phyloP scores from a whole-genome alignment of 2,888 invertebrate genomes.

The Clunio marinus region DNA sequence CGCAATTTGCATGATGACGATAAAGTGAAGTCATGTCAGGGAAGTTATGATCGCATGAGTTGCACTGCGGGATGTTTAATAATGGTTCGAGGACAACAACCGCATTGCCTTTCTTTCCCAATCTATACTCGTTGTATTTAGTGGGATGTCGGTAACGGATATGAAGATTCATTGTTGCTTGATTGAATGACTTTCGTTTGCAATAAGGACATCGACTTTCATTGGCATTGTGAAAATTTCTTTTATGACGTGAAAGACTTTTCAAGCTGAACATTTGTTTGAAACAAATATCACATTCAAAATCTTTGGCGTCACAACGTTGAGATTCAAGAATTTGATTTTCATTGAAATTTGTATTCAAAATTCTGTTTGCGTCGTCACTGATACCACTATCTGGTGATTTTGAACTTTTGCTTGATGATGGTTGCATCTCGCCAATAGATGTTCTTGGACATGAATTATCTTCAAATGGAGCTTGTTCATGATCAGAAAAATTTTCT shows the following conservation, averaged over 20 bases:
- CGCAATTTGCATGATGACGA: constrained; percentile 12
- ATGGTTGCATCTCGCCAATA: neutral
- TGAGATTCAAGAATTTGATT: no score
- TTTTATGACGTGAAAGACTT: neutral
- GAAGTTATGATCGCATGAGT: neutral
- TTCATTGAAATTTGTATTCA: no score
- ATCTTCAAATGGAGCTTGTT: no score
- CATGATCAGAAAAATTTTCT: no score
- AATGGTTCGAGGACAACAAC: neutral
- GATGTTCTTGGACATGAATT: neutral
- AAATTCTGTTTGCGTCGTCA: no score
- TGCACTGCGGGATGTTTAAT: neutral
- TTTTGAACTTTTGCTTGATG: neutral
- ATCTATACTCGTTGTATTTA: neutral
- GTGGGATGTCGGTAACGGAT: neutral
- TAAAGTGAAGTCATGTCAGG: neutral
- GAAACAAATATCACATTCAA: neutral
- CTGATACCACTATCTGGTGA: neutral
- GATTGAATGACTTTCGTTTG: neutral
- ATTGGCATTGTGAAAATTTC: neutral
- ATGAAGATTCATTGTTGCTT: neutral
- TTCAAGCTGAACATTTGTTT: neutral
- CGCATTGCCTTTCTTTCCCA: neutral
- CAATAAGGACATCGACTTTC: constrained; percentile 6
- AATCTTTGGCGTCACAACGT: neutral